These are phyloP conservation scores for Branchinecta lynchi DNA, from an alignment of 1,140 invertebrate genomes.

Conservation along the genomic window DNA sequence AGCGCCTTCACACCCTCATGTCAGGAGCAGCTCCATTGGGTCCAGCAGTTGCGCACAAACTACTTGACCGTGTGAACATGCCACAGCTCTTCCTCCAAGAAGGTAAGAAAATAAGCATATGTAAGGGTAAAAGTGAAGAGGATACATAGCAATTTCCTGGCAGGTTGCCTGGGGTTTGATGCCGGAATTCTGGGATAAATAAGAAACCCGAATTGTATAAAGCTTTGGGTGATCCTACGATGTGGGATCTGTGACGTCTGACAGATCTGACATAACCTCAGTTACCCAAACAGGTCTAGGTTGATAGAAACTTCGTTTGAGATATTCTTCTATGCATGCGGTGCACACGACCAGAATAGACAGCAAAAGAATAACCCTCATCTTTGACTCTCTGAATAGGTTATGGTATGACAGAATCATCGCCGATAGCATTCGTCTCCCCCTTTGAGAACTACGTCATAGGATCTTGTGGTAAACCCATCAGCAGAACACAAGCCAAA, in stretches of 20 bases:
- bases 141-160: no score
- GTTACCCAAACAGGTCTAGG: background rate
- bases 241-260: no score
- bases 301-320: background rate
- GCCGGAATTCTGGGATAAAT: background rate
- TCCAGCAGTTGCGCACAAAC: constrained; percentile 26
- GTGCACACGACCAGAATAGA: no score
- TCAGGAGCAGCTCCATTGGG: constrained; percentile 55
- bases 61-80: constrained; percentile 17
- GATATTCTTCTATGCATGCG: background rate
- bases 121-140: background rate
- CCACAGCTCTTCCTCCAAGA: constrained; percentile 18
- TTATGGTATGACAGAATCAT: constrained; percentile 25
- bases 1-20: constrained; percentile 37
- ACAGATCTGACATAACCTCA: background rate
- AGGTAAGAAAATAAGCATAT: constrained; percentile 12
- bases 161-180: background rate
- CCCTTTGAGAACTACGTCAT: constrained; percentile 13
- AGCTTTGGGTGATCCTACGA: background rate
- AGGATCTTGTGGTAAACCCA: constrained; percentile 22
- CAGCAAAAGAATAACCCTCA: no score
- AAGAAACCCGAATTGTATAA: background rate
- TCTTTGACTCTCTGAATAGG: constrained; percentile 18
- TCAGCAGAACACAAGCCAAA: constrained; percentile 26
- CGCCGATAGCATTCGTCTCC: constrained; percentile 19